phyloP scores from a whole-genome alignment of 2,113 vertebrate genomes.

The Rostratula benghalensis region DNA sequence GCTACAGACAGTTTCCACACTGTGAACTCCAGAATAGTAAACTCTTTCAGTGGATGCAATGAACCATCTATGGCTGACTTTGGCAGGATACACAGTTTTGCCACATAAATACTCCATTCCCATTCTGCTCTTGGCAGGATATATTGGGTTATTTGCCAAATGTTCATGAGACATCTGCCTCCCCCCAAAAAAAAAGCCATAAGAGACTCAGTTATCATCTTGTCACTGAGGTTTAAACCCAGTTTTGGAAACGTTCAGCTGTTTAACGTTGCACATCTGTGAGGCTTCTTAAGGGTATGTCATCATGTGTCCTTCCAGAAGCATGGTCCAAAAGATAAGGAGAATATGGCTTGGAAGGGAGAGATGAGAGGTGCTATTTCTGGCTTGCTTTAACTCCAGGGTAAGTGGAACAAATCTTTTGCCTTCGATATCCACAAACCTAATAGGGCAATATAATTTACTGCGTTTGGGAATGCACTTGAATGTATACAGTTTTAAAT shows the following conservation, averaged over 20 bases:
- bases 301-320: neutral
- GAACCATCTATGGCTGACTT: neutral
- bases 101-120: neutral
- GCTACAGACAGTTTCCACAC: neutral
- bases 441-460: neutral
- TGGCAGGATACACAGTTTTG: neutral
- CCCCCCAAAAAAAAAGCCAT: neutral
- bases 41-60: neutral
- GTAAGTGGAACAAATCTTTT: neutral
- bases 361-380: neutral
- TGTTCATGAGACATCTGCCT: neutral
- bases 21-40: neutral
- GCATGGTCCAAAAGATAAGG: neutral
- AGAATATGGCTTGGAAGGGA: neutral
- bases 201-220: neutral
- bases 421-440: neutral
- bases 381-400: neutral
- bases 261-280: neutral
- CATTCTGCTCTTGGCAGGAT: neutral
- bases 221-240: neutral
- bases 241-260: neutral
- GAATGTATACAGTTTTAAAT: neutral
- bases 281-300: neutral
- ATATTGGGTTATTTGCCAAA: neutral
- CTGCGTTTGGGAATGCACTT: neutral